phyloP scores from a whole-genome alignment of 1,140 invertebrate species.

The Micrasema minimum region DNA sequence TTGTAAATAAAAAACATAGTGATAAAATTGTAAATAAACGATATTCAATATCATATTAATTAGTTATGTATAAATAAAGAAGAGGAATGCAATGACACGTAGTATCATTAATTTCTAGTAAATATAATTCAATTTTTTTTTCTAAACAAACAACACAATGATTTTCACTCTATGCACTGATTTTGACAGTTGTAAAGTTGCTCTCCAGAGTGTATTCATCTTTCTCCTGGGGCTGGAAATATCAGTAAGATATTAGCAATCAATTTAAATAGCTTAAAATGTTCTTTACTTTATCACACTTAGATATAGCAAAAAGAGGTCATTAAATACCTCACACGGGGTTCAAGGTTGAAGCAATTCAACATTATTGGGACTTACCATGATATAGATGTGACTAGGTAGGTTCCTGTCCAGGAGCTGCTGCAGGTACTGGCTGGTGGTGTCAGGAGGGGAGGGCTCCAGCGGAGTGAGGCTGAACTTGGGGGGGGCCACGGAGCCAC shows the following conservation, averaged over 20 bases:
- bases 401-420: constrained; percentile 47
- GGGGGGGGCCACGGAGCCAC: constrained; percentile 76
- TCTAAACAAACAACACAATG: background rate
- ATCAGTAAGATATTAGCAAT: background rate
- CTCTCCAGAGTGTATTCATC: constrained; percentile 31
- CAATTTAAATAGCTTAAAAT: too few relatives aligned
- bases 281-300: too few relatives aligned
- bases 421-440: constrained; percentile 64
- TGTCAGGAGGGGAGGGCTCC: constrained; percentile 62
- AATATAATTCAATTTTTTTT: background rate
- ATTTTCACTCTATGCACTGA: constrained; percentile 19
- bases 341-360: background rate
- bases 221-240: constrained; percentile 50
- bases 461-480: constrained; percentile 71
- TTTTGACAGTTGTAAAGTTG: constrained; percentile 37
- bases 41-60: constrained; percentile 26
- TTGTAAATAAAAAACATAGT: background rate
- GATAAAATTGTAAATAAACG: constrained; percentile 23
- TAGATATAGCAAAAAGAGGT: too few relatives aligned
- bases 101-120: background rate
- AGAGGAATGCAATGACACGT: background rate
- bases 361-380: constrained; percentile 45
- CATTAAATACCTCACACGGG: background rate
- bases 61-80: constrained; percentile 25
- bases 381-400: constrained; percentile 49